A percentile compares a stretch with the other conserved stretches of the same genome.
Evolutionary conservation across 2,888 invertebrate species (phyloP).

Genomic region (Himalopsyche japonica): DNA sequence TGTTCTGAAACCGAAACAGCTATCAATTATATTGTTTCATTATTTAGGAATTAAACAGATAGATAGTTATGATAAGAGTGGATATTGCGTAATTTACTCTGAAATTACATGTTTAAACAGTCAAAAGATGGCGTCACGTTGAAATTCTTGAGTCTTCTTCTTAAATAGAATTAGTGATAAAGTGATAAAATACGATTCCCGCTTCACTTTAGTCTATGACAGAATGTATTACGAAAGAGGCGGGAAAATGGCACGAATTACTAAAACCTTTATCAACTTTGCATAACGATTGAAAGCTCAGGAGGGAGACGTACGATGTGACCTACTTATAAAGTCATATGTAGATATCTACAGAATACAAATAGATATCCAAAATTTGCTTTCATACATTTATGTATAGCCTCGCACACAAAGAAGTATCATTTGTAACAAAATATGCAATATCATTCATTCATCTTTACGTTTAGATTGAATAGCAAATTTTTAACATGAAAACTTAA

Average conservation of each 20-base stretch:
- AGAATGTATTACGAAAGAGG: not conserved
- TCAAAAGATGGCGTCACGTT: not conserved
- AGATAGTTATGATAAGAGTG: no score
- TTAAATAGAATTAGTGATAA: not conserved
- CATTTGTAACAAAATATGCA: no score
- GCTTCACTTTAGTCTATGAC: not conserved
- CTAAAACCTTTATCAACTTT: not conserved
- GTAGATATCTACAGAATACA: not conserved
- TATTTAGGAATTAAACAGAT: no score
- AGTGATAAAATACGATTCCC: not conserved
- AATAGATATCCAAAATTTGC: not conserved
- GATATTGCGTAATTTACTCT: no score
- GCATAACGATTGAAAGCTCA: not conserved
- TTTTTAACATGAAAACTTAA: no score
- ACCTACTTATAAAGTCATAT: not conserved
- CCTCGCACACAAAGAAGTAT: no score
- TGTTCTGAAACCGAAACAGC: no score
- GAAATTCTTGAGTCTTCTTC: not conserved
- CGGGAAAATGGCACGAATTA: not conserved
- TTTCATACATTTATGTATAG: not conserved
- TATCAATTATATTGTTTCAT: no score
- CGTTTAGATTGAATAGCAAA: no score
- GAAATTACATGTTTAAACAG: no score
- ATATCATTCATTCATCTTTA: no score
- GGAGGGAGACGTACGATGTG: not conserved